Percentiles rank a stretch among this genome's conserved stretches.
Evolutionary conservation across 2,797 vertebrate species (phyloP).

Genomic region (Odontamblyopus lacepedii): DNA sequence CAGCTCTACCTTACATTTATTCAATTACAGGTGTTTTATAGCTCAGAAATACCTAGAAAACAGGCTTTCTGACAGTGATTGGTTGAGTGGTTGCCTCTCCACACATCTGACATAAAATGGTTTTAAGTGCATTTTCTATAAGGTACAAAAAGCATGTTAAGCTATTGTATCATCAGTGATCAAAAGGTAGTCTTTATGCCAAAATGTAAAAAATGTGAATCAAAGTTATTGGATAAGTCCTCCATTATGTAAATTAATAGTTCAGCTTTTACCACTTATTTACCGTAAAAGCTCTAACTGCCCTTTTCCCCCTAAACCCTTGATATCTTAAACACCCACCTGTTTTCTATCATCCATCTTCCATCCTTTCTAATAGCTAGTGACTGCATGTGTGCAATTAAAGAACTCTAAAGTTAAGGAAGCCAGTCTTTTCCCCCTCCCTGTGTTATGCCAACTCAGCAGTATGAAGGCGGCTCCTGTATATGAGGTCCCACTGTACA

Average conservation of each 20-base stretch:
- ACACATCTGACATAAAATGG: no score
- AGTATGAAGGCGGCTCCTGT: constrained; percentile 77
- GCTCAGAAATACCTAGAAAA: no score
- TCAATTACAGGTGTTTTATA: no score
- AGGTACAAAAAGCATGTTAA: neutral
- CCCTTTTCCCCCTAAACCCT: neutral
- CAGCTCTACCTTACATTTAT: no score
- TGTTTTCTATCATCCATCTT: constrained; percentile 18
- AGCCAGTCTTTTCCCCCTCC: constrained; percentile 41
- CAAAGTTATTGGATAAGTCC: neutral
- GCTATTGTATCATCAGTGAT: neutral
- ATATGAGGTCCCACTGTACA: constrained; percentile 30
- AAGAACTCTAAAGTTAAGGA: constrained; percentile 38
- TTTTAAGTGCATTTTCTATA: neutral
- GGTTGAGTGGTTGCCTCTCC: no score
- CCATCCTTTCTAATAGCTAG: constrained; percentile 31
- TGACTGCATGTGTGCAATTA: constrained; percentile 42
- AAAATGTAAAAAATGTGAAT: neutral
- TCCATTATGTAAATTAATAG: neutral
- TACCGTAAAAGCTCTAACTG: neutral
- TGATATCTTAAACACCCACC: constrained; percentile 11
- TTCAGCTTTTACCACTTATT: neutral
- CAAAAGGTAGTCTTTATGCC: neutral
- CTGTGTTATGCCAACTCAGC: constrained; percentile 82
- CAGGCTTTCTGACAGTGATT: no score